phyloP scores from a whole-genome alignment of 1,140 invertebrate species.

The Cydia strobilella region DNA sequence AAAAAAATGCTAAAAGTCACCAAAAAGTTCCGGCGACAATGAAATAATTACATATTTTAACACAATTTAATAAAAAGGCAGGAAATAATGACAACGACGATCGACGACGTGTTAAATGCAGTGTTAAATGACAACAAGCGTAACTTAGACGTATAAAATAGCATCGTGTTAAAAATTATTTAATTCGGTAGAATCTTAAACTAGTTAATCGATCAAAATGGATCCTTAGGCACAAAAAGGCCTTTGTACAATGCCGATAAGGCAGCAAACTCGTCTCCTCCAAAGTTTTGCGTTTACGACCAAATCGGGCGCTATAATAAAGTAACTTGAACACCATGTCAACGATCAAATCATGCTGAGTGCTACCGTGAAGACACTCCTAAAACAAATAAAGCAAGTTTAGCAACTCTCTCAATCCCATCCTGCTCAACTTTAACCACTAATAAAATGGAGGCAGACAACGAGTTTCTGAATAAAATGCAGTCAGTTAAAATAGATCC shows the following conservation, averaged over 20 bases:
- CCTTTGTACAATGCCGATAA: background rate
- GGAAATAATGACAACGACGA: no score
- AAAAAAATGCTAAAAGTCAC: no score
- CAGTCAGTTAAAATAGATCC: conserved; percentile 10
- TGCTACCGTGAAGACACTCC: conserved; percentile 17
- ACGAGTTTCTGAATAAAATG: conserved; percentile 21
- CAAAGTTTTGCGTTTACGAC: conserved; percentile 29
- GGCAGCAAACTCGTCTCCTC: background rate
- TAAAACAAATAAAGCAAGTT: conserved; percentile 29
- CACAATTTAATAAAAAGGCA: no score
- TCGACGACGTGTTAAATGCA: no score
- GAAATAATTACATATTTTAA: no score
- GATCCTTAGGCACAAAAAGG: background rate
- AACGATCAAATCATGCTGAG: conserved; percentile 32
- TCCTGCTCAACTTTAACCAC: conserved; percentile 23
- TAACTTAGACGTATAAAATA: no score
- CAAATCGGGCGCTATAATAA: conserved; percentile 21
- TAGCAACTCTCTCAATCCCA: conserved; percentile 28
- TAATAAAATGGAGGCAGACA: conserved; percentile 24
- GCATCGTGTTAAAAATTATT: background rate
- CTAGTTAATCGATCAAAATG: background rate
- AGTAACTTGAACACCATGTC: conserved; percentile 28
- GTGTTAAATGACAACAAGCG: no score
- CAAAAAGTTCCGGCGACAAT: no score
- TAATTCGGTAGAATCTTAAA: background rate